Base-by-base conservation (phyloP, 2,888 invertebrate species). In the Leptogaster cylindrica region DNA sequence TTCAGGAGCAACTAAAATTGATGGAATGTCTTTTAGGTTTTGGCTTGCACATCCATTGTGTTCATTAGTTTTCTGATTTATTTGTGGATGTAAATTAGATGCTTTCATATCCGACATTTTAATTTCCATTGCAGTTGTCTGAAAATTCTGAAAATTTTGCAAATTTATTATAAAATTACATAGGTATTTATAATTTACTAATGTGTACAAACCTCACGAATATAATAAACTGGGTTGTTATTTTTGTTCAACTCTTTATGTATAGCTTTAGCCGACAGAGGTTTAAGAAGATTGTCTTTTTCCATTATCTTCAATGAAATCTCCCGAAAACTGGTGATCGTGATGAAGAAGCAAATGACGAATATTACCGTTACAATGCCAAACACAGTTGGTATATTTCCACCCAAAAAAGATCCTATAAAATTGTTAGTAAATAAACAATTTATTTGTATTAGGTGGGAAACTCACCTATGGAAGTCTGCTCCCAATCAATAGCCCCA, bases 401-500 rank as follows among this genome's bases (percentile, higher is more conserved):
- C 85, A 8, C 85, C 85, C 48, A 87, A 77, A 27, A 83, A 77
- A 8, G 73, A 73, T 1, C 82, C 82, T 73, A 69, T n/a, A 70
- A 69, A 27, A n/a, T n/a, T n/a, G n/a, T n/a, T n/a, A n/a, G n/a
- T n/a, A n/a, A n/a, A n/a, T n/a, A n/a, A n/a, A n/a, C n/a, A n/a
- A n/a, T n/a, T n/a, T n/a, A n/a, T n/a, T n/a, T n/a, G n/a, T n/a
- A n/a, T n/a, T n/a, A n/a, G n/a, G n/a, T 18, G 12, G n/a, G 20
- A 3, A 48, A 14, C 39, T 14, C n/a, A 58, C 77, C 80, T 36
- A 85, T 76, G n/a, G 76, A 73, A 0, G 84, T 84, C 0, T 76
- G 75, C 72, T 85, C 84, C 88, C 88, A 88, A 74, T 87, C 81
- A 31, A 88, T 80, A 27, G 82, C 85, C 6, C 85, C 85, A 66